phyloP scores from a whole-genome alignment of 2,888 invertebrate genomes.

The Artemia sp. region DNA sequence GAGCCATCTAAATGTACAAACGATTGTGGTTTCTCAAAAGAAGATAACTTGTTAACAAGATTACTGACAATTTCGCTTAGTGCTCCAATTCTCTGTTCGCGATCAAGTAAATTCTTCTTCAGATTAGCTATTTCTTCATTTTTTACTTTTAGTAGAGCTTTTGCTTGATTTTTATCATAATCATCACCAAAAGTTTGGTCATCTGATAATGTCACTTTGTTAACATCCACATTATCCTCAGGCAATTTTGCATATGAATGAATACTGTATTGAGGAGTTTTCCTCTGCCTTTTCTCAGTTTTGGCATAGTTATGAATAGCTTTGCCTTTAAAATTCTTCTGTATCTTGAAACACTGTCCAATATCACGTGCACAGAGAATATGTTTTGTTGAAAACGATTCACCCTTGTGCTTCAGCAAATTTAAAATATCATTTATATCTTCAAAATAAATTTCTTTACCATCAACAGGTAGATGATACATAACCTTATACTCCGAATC shows the following conservation, averaged over 20 bases:
- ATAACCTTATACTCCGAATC: background rate
- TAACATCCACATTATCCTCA: no score
- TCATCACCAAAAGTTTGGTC: no score
- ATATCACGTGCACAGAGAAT: background rate
- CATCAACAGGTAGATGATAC: background rate
- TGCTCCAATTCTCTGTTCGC: slow-evolving; percentile 9
- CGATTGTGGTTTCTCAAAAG: background rate
- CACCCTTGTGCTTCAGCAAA: background rate
- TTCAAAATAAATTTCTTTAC: slow-evolving; percentile 1
- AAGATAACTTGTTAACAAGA: background rate
- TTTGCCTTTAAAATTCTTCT: background rate
- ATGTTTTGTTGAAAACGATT: slow-evolving; percentile 1
- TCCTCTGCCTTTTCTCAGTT: background rate
- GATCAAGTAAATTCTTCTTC: background rate
- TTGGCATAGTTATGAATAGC: slow-evolving; percentile 2
- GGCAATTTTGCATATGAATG: no score
- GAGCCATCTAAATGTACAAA: no score
- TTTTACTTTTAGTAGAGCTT: slow-evolving; percentile 4
- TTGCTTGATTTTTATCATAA: no score
- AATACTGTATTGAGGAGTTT: background rate
- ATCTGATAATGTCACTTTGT: no score
- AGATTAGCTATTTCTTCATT: background rate
- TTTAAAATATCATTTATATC: slow-evolving; percentile 1
- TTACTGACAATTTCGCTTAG: background rate
- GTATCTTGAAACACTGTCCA: background rate